Evolutionary conservation across 2,797 vertebrate genomes (phyloP), one percentile per base, ranked within the genome.

Genomic region (Varecia variegata): DNA sequence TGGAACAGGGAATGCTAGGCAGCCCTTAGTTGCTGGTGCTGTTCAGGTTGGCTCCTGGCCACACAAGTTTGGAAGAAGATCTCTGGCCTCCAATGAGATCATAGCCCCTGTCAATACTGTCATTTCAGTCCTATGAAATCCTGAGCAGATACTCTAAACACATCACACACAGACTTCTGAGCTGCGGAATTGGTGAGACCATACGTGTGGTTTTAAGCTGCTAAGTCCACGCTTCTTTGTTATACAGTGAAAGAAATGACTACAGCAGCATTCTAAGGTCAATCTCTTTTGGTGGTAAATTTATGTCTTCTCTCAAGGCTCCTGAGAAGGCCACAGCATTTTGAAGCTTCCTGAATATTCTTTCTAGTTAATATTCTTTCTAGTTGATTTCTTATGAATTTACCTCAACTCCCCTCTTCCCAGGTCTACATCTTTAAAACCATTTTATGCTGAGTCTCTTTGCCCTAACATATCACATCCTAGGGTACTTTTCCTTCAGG

Each of bases 21-120:
- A 27, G 18, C 9, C 13, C 6, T 23, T 38, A 0, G 0, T 7
- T 21, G 18, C 3, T 77, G 21, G 74, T 0, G 4, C 47, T 54
- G n/a, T 9, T 80, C 18, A 6, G 23, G 18, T 58, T 15, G 25
- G 8, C 18, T 1, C 13, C 47, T 3, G 18, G 6, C n/a, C 32
- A 23, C 18, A 0, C 15, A 23, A 7, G 13, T 30, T 15, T 56
- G 18, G 58, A 56, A 47, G 40, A 35, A 18, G 14, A 35, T 11
- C 20, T 52, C 40, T 25, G 50, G 87, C 52, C 43, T 50, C 15
- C 3, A 7, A 30, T 47, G 79, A 56, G 10, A 70, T 60, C 14
- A 11, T 38, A 35, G 7, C 38, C 50, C 40, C 30, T 11, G 21
- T 23, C 8, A 68, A 68, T 27, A 5, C 40, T 11, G 14, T 71